A percentile compares a stretch with the other conserved stretches of the same genome.
Evolutionary conservation across 2,888 invertebrate species (phyloP).

Genomic region (Geophilus truncorum): DNA sequence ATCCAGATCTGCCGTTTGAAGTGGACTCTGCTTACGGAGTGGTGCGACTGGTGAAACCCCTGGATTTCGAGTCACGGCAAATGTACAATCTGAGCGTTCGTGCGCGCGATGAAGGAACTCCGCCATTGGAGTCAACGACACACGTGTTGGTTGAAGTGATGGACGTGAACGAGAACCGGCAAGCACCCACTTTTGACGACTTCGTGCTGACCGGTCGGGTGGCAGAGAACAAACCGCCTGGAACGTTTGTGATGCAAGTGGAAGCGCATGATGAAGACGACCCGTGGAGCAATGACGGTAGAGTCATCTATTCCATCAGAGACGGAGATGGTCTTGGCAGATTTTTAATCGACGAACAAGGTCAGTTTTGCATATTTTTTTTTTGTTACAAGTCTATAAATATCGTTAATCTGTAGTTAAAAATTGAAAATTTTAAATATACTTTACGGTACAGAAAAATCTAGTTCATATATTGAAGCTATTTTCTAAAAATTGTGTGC

Average conservation of each 20-base stretch:
- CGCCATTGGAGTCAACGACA: constrained; percentile 71
- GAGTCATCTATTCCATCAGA: constrained; percentile 76
- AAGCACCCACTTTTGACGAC: constrained; percentile 75
- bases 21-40: constrained; percentile 83
- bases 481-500: too few relatives aligned
- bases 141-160: constrained; percentile 70
- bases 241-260: constrained; percentile 69
- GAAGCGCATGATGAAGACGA: constrained; percentile 71
- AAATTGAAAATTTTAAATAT: too few relatives aligned
- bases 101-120: constrained; percentile 79
- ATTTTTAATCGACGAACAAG: constrained; percentile 83
- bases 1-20: constrained; percentile 65
- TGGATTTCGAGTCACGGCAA: constrained; percentile 87
- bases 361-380: constrained; percentile 61
- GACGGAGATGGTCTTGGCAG: constrained; percentile 87
- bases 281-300: constrained; percentile 70
- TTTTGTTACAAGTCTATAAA: too few relatives aligned
- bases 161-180: constrained; percentile 90
- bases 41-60: constrained; percentile 66
- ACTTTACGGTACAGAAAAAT: too few relatives aligned
- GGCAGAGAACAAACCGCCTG: constrained; percentile 72
- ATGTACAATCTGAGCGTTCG: constrained; percentile 80
- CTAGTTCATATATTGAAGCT: too few relatives aligned
- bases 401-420: too few relatives aligned
- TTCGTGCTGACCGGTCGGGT: constrained; percentile 70